phyloP scores from a whole-genome alignment of 2,797 vertebrate genomes.

The Scolopax bukidnonensis region DNA sequence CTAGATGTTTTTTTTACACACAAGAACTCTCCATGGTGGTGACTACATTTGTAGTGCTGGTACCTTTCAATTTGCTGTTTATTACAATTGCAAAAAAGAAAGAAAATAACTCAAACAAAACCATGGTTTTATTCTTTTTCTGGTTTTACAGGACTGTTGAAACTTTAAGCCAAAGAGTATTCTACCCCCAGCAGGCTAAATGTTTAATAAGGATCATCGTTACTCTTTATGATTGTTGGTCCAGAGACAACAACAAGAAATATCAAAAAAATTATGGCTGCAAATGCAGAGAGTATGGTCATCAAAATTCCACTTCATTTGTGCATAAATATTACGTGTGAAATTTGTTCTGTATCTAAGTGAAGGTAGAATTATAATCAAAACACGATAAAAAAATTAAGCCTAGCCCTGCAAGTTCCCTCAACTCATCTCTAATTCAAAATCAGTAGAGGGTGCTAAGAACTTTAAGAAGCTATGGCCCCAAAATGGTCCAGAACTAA shows the following conservation, averaged over 20 bases:
- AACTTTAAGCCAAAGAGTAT: background rate
- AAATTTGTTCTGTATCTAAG: background rate
- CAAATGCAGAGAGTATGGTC: background rate
- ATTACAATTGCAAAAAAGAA: background rate
- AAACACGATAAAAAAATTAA: background rate
- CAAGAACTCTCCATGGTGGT: background rate
- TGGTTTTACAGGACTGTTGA: background rate
- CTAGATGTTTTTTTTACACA: background rate
- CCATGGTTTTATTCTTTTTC: background rate
- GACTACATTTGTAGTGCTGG: background rate
- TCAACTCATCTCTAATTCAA: background rate
- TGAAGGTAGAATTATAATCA: background rate
- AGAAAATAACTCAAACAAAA: background rate
- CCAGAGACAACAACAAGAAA: background rate
- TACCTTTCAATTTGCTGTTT: background rate
- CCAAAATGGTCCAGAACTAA: background rate
- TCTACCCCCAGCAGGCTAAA: background rate
- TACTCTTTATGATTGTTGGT: background rate
- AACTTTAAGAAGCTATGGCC: background rate
- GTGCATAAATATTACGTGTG: background rate
- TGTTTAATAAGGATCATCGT: background rate
- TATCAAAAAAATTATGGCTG: background rate
- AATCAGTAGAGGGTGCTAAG: background rate
- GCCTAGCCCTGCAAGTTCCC: background rate
- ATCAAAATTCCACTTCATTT: background rate